Conservation (phyloP, 2,888 invertebrate genomes). For the Drosophila mulleri region DNA sequence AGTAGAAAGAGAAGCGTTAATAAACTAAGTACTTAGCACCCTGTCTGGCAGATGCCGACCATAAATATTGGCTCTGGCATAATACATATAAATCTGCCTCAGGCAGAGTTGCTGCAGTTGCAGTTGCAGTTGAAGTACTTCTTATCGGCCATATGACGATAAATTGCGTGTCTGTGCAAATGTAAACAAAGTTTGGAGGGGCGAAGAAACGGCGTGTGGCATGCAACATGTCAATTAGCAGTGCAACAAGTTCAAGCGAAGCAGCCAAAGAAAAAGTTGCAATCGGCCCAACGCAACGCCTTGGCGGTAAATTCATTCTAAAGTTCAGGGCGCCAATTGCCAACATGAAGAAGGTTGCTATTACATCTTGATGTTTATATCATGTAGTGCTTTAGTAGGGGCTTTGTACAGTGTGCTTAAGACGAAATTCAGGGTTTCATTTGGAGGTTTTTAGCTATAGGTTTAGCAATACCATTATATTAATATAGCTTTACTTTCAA, state of each 20-base stretch:
- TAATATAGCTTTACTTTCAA: too few species aligned
- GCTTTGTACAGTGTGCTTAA: accelerated
- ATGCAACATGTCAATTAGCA: constrained; percentile 46
- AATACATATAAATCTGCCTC: constrained; percentile 21
- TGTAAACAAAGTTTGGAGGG: constrained; percentile 46
- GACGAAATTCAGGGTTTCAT: background rate
- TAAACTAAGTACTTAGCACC: constrained; percentile 50
- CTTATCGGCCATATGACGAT: constrained; percentile 38
- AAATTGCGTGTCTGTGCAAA: constrained; percentile 60
- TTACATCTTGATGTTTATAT: background rate
- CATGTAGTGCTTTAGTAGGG: background rate
- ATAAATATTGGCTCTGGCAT: constrained; percentile 53
- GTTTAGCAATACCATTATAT: too few species aligned
- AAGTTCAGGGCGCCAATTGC: constrained; percentile 5
- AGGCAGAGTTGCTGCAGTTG: constrained; percentile 4
- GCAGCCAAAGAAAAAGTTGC: background rate
- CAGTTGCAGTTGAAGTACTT: constrained; percentile 8
- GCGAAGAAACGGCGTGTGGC: constrained; percentile 25
- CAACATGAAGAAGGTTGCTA: background rate
- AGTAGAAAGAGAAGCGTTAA: constrained; percentile 9
- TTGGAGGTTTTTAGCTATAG: too few species aligned
- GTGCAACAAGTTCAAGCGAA: constrained; percentile 13
- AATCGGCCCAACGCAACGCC: background rate
- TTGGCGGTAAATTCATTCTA: background rate
- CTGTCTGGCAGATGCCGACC: constrained; percentile 45